Conservation (phyloP, 2,888 invertebrate genomes). For the Cheilosia pagana region DNA sequence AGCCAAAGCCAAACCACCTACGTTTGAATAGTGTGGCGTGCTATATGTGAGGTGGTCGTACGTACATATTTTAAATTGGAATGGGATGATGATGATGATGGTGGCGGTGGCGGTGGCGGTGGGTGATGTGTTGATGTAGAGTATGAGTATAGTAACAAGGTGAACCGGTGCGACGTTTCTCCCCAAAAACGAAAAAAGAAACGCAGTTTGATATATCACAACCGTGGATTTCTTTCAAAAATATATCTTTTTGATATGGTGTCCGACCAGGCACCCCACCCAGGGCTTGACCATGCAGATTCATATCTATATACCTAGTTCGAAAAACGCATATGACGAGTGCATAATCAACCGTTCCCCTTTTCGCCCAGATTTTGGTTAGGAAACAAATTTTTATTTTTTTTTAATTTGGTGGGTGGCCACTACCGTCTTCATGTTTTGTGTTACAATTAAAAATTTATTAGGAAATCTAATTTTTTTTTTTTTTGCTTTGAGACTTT, state of each 20-base stretch:
- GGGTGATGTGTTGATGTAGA: conserved; percentile 4
- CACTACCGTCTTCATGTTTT: conserved; percentile 18
- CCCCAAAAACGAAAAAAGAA: not conserved
- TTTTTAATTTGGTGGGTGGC: not conserved
- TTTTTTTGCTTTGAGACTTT: conserved; percentile 13
- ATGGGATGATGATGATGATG: not conserved
- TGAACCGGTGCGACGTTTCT: not conserved
- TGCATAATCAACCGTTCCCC: not conserved
- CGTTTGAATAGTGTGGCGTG: not conserved
- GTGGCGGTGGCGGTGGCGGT: not conserved
- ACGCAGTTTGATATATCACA: not conserved
- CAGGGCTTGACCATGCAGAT: not conserved
- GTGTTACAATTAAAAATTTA: not conserved
- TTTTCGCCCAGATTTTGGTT: not conserved
- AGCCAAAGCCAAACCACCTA: conserved; percentile 2
- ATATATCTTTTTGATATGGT: not conserved
- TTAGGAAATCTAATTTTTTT: conserved; percentile 1
- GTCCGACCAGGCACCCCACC: too few relatives aligned
- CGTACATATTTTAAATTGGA: not conserved
- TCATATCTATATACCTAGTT: too few relatives aligned
- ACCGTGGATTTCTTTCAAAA: conserved; percentile 4
- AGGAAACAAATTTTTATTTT: too few relatives aligned
- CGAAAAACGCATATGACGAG: not conserved
- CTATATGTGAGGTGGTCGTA: not conserved
- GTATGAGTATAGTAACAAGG: conserved; percentile 6